Base-by-base conservation (phyloP, 2,797 vertebrate species). In the Neosalanx taihuensis region DNA sequence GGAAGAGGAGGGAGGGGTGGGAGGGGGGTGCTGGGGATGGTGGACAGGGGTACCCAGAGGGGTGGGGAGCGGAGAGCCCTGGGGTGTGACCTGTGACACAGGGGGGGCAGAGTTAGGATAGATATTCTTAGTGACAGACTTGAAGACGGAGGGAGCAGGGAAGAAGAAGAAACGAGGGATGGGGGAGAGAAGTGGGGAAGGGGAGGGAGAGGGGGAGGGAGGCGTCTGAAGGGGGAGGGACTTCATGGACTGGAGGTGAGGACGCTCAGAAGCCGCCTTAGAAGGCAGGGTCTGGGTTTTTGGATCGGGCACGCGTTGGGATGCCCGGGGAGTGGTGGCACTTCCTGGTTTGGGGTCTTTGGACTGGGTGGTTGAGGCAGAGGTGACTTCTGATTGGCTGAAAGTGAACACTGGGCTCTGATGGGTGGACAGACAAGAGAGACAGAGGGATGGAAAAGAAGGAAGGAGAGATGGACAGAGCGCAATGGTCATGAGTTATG, bases 281-380 rank as follows among this genome's bases (percentile, higher is more conserved):
- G 94, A 87, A 71, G 93, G 96, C 81, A 96, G 89, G 71, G 96
- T 97, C 91, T 96, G 94, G 66, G 96, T 97, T 94, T 97, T 97
- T 76, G 90, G 87, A 87, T 94, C 87, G 37, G 76, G 90, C 46
- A 53, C n/a, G 0, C 83, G 87, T 66, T 89, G 91, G 79, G 81
- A 63, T 0, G 76, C 90, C 75, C 91, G 86, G 69, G 91, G 75
- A 77, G 84, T 72, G 83, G 83, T 66, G 66, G 79, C 72, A 70
- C 81, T 89, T 83, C 90, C 91, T 71, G 89, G 35, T 88, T 92
- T 93, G 75, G 89, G 81, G 72, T 92, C 92, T 92, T 92, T 93
- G 85, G 91, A 81, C 74, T 90, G 79, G 77, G 89, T 77, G 73
- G 88, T 41, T 53, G 91, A 81, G 77, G 83, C 79, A 78, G 90